Conservation (phyloP, 2,888 invertebrate genomes). For the Phania funesta region DNA sequence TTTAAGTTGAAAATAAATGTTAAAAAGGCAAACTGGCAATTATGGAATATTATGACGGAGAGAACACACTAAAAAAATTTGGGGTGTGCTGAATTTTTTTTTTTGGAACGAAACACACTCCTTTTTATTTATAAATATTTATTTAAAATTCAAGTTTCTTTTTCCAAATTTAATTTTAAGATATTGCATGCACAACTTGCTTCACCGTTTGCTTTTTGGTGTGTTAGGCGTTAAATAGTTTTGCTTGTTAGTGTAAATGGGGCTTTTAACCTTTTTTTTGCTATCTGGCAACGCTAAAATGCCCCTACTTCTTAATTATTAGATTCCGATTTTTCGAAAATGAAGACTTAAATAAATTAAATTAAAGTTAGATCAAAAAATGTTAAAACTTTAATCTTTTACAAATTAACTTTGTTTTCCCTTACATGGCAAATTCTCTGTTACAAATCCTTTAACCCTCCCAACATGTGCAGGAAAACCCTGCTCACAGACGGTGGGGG, state of each 20-base stretch:
- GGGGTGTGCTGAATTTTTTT: too few relatives aligned
- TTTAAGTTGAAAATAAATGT: slow-evolving; percentile 25
- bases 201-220: too few relatives aligned
- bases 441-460: not conserved
- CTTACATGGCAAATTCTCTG: slow-evolving; percentile 9
- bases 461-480: slow-evolving; percentile 12
- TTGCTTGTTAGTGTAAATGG: too few relatives aligned
- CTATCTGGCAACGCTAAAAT: too few relatives aligned
- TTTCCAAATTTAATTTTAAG: too few relatives aligned
- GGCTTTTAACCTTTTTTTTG: too few relatives aligned
- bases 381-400: slow-evolving; percentile 51
- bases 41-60: slow-evolving; percentile 9
- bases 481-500: not conserved
- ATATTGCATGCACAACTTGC: too few relatives aligned
- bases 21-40: slow-evolving; percentile 43
- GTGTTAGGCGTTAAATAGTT: too few relatives aligned
- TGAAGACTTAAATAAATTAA: slow-evolving; percentile 26
- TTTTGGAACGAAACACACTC: not conserved
- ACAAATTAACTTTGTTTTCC: slow-evolving; percentile 47
- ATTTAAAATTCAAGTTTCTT: too few relatives aligned
- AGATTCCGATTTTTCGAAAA: slow-evolving; percentile 16
- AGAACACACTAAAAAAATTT: not conserved
- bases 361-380: slow-evolving; percentile 24
- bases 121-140: not conserved
- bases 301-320: too few relatives aligned